A percentile compares a stretch with the other conserved stretches of the same genome.
phyloP scores from a whole-genome alignment of 2,888 invertebrate genomes.

The Mystacides longicornis region DNA sequence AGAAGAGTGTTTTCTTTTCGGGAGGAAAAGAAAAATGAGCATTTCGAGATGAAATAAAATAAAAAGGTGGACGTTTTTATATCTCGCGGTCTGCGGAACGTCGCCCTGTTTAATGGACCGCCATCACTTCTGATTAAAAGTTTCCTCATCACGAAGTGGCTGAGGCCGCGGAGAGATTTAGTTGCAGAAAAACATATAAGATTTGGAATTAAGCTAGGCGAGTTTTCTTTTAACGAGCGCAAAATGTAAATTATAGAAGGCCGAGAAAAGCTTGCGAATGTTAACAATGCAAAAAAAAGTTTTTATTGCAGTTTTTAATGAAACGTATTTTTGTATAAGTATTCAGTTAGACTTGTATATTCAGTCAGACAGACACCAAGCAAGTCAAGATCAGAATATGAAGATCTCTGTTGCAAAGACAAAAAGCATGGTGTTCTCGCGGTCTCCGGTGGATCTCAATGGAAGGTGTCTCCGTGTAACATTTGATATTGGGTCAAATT shows the following conservation, averaged over 20 bases:
- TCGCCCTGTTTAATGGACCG: conserved; percentile 15
- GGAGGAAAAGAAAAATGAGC: background rate
- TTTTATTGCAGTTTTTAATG: no score
- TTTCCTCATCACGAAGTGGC: conserved; percentile 9
- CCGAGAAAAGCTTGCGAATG: no score
- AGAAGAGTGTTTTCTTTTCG: background rate
- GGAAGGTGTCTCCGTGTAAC: no score
- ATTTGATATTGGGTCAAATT: no score
- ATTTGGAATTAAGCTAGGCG: background rate
- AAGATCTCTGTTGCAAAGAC: no score
- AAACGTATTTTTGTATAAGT: no score
- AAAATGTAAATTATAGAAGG: conserved; percentile 4
- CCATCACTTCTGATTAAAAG: conserved; percentile 23
- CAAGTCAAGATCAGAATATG: no score
- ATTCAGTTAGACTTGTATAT: no score
- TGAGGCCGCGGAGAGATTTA: background rate
- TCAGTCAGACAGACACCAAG: no score
- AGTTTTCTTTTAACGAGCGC: background rate
- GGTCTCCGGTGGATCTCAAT: no score
- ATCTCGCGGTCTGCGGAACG: conserved; percentile 15
- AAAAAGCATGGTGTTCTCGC: no score
- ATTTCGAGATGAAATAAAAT: background rate
- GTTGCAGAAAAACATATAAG: background rate
- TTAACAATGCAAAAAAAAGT: no score
- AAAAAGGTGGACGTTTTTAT: conserved; percentile 10